phyloP scores from a whole-genome alignment of 2,797 vertebrate genomes.

The Aselliscus stoliczkanus region DNA sequence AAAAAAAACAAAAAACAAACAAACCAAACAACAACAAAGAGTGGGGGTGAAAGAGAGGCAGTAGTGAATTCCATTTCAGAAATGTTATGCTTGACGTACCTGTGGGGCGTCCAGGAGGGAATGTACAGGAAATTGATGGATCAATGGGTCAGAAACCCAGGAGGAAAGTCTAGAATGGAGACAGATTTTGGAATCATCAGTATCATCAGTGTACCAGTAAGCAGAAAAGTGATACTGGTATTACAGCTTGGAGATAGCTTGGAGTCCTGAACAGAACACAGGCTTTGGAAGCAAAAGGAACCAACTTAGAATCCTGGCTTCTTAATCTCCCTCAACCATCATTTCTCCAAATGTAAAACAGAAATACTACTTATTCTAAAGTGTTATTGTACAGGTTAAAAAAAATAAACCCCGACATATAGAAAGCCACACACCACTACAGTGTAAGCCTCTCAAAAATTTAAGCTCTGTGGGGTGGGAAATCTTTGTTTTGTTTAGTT shows the following conservation, averaged over 20 bases:
- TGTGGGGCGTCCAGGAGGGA: background rate
- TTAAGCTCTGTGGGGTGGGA: background rate
- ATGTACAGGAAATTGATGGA: background rate
- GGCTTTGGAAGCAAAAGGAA: background rate
- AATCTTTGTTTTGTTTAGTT: background rate
- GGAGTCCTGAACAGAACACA: background rate
- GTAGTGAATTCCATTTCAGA: background rate
- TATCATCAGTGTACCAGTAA: too few species aligned
- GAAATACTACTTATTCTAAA: background rate
- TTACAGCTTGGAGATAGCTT: background rate
- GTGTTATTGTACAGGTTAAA: background rate
- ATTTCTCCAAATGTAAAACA: background rate
- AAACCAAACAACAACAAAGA: too few species aligned
- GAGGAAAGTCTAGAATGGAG: background rate
- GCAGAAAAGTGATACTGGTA: background rate
- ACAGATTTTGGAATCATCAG: background rate
- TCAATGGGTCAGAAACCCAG: background rate
- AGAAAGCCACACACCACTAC: background rate
- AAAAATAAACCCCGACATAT: background rate
- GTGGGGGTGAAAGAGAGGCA: background rate
- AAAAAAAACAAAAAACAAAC: too few species aligned
- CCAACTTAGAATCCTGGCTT: background rate
- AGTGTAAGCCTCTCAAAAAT: background rate
- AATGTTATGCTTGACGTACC: background rate
- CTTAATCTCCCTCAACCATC: background rate